Evolutionary conservation across 2,113 vertebrate species (phyloP).

Genomic region (Mirounga angustirostris): DNA sequence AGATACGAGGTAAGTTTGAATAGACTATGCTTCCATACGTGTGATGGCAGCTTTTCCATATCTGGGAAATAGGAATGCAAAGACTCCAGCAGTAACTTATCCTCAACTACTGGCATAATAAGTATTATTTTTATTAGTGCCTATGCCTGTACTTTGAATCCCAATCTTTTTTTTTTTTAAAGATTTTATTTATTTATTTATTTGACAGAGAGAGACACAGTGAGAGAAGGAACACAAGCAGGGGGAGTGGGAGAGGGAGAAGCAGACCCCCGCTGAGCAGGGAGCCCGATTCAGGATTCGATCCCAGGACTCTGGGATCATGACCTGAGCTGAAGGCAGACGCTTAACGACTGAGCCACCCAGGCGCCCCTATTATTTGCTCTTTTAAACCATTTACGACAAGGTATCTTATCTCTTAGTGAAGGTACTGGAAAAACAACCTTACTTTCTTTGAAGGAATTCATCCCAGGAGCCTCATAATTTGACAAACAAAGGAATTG

Average conservation of each 20-base stretch:
- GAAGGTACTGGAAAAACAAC: background rate
- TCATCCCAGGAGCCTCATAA: background rate
- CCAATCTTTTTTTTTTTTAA: background rate
- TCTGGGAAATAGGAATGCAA: background rate
- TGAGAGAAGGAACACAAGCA: no score
- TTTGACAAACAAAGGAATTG: background rate
- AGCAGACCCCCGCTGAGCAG: no score
- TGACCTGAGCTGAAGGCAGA: no score
- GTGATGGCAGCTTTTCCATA: background rate
- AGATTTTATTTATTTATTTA: no score
- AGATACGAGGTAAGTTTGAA: constrained; percentile 5
- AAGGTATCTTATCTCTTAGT: background rate
- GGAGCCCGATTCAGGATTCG: no score
- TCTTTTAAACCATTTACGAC: background rate
- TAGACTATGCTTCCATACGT: no score
- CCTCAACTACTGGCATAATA: background rate
- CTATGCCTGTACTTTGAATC: background rate
- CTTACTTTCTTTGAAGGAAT: background rate
- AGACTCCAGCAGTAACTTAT: background rate
- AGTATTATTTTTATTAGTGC: background rate
- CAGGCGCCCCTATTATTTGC: background rate
- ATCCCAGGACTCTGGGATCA: no score
- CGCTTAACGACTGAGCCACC: no score
- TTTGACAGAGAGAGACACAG: no score
- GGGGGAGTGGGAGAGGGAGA: no score